Evolutionary conservation across 2,888 invertebrate species (phyloP).

Genomic region (Thecocarcelia acutangulata): DNA sequence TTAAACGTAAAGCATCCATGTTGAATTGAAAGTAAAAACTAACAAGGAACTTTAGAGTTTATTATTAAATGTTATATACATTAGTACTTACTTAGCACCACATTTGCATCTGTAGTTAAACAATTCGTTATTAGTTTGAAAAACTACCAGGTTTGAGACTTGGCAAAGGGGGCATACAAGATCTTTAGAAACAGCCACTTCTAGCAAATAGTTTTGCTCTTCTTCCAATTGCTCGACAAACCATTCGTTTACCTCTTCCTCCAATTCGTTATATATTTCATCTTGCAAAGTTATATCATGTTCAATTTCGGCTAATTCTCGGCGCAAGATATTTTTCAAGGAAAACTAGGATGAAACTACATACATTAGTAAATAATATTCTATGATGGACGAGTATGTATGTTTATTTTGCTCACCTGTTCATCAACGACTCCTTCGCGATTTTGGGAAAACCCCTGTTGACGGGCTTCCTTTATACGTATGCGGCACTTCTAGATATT

Average conservation of each 20-base stretch:
- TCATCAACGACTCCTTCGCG: conserved; percentile 62
- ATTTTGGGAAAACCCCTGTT: conserved; percentile 71
- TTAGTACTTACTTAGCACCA: conserved; percentile 72
- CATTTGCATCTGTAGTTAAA: conserved; percentile 80
- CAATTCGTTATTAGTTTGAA: conserved; percentile 5
- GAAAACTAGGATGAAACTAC: background rate
- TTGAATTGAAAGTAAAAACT: conserved; percentile 73
- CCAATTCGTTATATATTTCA: conserved; percentile 77
- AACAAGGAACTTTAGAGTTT: background rate
- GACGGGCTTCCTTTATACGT: conserved; percentile 76
- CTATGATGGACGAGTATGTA: background rate
- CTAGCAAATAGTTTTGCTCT: conserved; percentile 73
- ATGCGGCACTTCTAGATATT: conserved; percentile 77
- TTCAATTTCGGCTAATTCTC: conserved; percentile 77
- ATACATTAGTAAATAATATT: background rate
- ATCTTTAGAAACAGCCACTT: conserved; percentile 79
- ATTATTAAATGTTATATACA: background rate
- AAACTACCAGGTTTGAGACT: conserved; percentile 77
- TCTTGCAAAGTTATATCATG: conserved; percentile 76
- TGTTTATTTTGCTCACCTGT: conserved; percentile 11
- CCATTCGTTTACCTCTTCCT: conserved; percentile 78
- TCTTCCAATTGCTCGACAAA: conserved; percentile 76
- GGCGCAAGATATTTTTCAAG: conserved; percentile 74
- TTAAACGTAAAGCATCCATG: conserved; percentile 64
- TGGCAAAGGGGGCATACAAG: conserved; percentile 84